Base-by-base conservation (phyloP, 2,797 vertebrate species). In the Leucoraja ocellata region DNA sequence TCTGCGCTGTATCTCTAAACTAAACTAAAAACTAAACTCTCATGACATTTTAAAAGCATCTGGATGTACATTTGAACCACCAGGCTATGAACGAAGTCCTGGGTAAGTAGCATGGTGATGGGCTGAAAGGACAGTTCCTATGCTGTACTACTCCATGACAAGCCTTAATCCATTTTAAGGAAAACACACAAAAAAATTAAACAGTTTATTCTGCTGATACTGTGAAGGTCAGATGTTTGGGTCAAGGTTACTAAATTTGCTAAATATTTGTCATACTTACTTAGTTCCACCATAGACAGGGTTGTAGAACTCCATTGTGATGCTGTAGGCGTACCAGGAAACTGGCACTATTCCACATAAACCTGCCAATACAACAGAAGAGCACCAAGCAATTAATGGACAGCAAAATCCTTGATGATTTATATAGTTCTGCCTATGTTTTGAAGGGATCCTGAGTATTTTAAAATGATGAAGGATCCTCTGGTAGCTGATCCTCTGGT, bases 271-370 rank as follows among this genome's bases (percentile, higher is more conserved):
- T 25, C 46, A 58, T 74, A 92, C 90, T 11, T 96, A 96, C 96
- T 95, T 96, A 93, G 94, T 95, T 94, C 95, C 96, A 94, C 88
- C 77, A 0, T 95, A 95, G 0, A 94, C 0, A 2, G 91, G 92
- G 94, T 96, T 94, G 95, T 96, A 96, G 94, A 96, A 96, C 25
- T 96, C 93, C 93, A 94, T 91, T 1, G 95, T 96, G 93, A 96
- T 18, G 94, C 93, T 94, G 1, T 94, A 95, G 94, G 96, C 96
- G 76, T 96, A 96, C 96, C 96, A 96, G 91, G 96, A 96, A 94
- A 96, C 0, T 77, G 96, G 95, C 86, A 96, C 94, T 93, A 96
- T 94, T 91, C 95, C 96, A 94, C 93, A 96, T 32, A 96, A 93
- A 93, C 96, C 96, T 96, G 93, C 23, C 68, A 93, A 93, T 36